Percentiles rank a stretch among this genome's conserved stretches.
These are phyloP conservation scores for Eupithecia insigniata DNA, from an alignment of 2,888 invertebrate species.

Conservation along the genomic window DNA sequence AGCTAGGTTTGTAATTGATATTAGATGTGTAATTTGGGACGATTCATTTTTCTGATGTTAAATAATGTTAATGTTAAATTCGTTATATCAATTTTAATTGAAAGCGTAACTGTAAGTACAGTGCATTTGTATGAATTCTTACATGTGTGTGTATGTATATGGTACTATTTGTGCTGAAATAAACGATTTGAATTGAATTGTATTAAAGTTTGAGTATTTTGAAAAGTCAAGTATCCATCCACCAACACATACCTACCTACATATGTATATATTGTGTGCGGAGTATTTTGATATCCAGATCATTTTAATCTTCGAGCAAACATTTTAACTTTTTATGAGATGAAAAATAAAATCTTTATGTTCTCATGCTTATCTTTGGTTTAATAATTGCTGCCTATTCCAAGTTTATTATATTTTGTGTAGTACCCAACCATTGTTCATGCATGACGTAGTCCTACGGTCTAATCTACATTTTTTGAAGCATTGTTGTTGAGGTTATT, in stretches of 20 bases:
- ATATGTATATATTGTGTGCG: neutral
- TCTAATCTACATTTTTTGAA: neutral
- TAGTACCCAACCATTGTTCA: neutral
- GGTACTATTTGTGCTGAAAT: too few relatives aligned
- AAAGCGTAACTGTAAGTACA: too few relatives aligned
- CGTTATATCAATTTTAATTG: too few relatives aligned
- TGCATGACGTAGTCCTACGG: neutral
- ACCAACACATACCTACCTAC: neutral
- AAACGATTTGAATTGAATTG: too few relatives aligned
- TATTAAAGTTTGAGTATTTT: neutral
- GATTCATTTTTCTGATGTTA: too few relatives aligned
- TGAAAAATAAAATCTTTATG: neutral
- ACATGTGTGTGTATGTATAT: too few relatives aligned
- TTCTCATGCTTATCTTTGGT: neutral
- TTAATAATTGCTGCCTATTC: neutral
- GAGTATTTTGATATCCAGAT: neutral
- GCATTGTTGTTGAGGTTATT: too few relatives aligned
- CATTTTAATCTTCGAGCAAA: neutral
- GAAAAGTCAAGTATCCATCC: neutral
- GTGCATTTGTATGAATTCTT: too few relatives aligned
- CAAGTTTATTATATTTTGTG: neutral
- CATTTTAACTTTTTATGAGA: neutral
- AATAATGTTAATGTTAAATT: too few relatives aligned
- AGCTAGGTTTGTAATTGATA: too few relatives aligned
- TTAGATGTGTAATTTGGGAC: too few relatives aligned